Conservation (phyloP, 2,888 invertebrate genomes). For the Pantelozetes paolii region DNA sequence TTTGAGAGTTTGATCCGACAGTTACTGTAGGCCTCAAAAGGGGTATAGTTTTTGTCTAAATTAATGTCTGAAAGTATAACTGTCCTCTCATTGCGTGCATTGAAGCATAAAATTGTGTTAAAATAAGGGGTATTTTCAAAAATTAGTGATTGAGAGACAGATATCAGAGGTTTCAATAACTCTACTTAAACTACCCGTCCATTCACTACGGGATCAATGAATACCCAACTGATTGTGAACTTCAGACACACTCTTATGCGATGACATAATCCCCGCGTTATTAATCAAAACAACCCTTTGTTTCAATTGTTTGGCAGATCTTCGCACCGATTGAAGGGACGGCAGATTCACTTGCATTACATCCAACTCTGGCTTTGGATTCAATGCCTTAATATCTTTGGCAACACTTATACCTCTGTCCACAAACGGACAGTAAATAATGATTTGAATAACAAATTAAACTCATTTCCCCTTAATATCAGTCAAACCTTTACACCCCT, state of each 20-base stretch:
- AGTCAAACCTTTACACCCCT: constrained; percentile 47
- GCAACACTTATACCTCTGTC: constrained; percentile 49
- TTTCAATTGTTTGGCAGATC: constrained; percentile 59
- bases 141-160: too few relatives aligned
- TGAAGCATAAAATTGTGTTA: constrained; percentile 49
- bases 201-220: too few relatives aligned
- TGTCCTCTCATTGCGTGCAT: constrained; percentile 51
- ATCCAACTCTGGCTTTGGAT: constrained; percentile 46
- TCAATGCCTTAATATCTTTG: constrained; percentile 43
- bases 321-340: constrained; percentile 64
- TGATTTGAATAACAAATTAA: constrained; percentile 44
- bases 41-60: constrained; percentile 48
- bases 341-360: constrained; percentile 60
- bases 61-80: constrained; percentile 50
- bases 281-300: constrained; percentile 45
- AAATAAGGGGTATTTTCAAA: too few relatives aligned
- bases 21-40: constrained; percentile 50
- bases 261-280: constrained; percentile 45
- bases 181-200: too few relatives aligned
- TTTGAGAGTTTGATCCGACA: constrained; percentile 53
- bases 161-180: too few relatives aligned
- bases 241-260: constrained; percentile 39
- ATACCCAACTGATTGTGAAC: constrained; percentile 46
- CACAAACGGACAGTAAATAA: constrained; percentile 50
- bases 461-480: neutral